These are phyloP conservation scores for Actenoides hombroni DNA, from an alignment of 2,113 vertebrate species.

Conservation along the genomic window DNA sequence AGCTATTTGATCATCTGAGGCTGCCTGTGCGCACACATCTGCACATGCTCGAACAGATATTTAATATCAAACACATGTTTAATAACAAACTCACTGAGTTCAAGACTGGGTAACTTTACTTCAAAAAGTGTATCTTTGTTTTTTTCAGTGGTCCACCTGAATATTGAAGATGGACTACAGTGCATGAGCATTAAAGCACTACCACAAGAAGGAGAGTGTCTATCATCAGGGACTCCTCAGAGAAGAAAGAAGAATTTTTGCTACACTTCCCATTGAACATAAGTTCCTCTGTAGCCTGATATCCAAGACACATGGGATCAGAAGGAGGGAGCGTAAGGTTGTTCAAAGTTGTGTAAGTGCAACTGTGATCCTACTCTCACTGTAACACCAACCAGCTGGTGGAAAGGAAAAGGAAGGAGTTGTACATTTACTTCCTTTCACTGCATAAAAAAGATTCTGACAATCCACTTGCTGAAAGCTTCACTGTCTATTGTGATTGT, in stretches of 20 bases:
- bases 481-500: fast-evolving
- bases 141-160: neutral
- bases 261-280: neutral
- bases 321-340: neutral
- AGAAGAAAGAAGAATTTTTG: neutral
- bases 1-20: neutral
- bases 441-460: neutral
- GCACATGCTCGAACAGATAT: neutral
- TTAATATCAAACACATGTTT: neutral
- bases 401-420: neutral
- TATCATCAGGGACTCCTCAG: neutral
- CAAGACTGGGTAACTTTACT: neutral
- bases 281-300: neutral
- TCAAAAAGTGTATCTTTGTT: neutral
- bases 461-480: neutral
- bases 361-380: neutral
- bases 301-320: neutral
- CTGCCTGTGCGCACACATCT: neutral
- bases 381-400: neutral
- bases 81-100: neutral
- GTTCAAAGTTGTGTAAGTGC: neutral
- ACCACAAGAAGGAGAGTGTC: neutral
- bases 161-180: neutral
- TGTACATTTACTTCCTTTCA: neutral
- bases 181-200: neutral